phyloP scores from a whole-genome alignment of 2,888 invertebrate genomes.

The Steromphala cineraria region DNA sequence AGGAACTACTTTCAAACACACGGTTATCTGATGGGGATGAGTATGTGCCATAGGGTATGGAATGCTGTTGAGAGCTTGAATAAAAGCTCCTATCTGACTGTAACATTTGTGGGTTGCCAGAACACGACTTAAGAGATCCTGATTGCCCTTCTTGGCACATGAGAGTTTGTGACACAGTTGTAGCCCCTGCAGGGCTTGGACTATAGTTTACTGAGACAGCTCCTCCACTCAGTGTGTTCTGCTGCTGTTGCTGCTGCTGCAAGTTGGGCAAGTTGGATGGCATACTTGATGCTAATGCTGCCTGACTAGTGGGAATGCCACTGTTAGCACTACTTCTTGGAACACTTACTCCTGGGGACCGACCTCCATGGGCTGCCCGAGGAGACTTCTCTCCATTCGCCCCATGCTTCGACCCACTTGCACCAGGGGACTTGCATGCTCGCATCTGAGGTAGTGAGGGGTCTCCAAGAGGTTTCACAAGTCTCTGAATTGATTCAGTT shows the following conservation, averaged over 20 bases:
- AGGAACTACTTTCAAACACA: not conserved
- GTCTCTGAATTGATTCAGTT: constrained; percentile 69
- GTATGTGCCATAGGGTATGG: constrained; percentile 11
- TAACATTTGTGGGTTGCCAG: not conserved
- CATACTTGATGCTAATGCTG: constrained; percentile 3
- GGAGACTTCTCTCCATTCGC: constrained; percentile 32
- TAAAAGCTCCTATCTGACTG: not conserved
- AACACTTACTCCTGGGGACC: constrained; percentile 42
- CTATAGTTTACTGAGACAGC: constrained; percentile 2
- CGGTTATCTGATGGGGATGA: not conserved
- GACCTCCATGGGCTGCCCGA: constrained; percentile 37
- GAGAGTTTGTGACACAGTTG: not conserved
- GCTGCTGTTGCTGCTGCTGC: not conserved
- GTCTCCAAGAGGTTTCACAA: constrained; percentile 61
- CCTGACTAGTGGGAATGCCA: constrained; percentile 11
- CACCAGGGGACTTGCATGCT: constrained; percentile 42
- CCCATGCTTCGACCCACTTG: constrained; percentile 31
- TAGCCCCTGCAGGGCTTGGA: not conserved
- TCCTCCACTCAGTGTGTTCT: constrained; percentile 10
- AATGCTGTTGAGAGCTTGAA: constrained; percentile 24
- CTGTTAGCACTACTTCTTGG: constrained; percentile 17
- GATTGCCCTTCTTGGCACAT: not conserved
- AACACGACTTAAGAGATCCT: constrained; percentile 3
- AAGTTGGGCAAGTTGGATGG: not conserved
- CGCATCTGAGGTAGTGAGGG: constrained; percentile 32